Conservation (phyloP, 2,888 invertebrate species). For the Hemaris fuciformis region DNA sequence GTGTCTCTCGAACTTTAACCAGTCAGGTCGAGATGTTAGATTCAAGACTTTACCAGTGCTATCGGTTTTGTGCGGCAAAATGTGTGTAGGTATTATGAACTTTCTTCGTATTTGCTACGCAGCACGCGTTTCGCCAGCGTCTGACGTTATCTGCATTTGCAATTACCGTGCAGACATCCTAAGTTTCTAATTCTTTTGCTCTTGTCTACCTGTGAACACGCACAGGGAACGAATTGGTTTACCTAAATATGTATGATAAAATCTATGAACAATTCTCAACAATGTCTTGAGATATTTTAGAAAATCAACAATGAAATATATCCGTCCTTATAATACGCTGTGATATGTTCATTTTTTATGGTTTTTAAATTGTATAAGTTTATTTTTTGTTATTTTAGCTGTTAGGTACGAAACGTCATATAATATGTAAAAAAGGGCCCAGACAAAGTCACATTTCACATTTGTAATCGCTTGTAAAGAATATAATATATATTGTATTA, state of each 20-base stretch:
- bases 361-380: no score
- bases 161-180: constrained; percentile 26
- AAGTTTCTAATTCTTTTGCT: constrained; percentile 2
- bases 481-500: no score
- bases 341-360: no score
- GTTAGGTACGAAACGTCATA: no score
- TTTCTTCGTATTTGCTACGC: constrained; percentile 48
- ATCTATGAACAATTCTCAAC: no score
- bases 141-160: constrained; percentile 37
- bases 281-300: no score
- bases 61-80: constrained; percentile 38
- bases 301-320: no score
- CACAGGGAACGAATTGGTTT: neutral
- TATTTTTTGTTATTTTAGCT: no score
- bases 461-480: no score
- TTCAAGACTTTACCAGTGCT: constrained; percentile 29
- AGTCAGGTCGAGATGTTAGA: constrained; percentile 35
- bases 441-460: no score
- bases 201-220: neutral
- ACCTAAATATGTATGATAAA: neutral
- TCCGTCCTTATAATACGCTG: no score
- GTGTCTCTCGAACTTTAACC: neutral
- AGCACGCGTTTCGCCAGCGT: constrained; percentile 35
- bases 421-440: no score
- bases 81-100: constrained; percentile 34